Percentiles rank a stretch among this genome's conserved stretches.
These are phyloP conservation scores for Meda fulgida DNA, from an alignment of 2,797 vertebrate species.

Conservation along the genomic window DNA sequence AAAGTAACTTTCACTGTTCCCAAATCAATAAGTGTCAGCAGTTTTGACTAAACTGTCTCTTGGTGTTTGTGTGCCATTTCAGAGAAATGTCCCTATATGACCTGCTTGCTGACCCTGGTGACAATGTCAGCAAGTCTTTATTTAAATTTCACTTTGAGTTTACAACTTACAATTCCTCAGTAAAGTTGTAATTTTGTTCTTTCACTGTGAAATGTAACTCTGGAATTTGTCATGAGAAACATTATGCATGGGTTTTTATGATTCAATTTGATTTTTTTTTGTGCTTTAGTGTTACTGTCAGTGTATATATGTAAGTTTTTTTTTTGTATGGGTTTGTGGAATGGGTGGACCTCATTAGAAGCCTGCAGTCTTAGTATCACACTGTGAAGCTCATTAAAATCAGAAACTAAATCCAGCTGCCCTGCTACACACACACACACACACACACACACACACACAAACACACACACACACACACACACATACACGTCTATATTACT, in stretches of 20 bases:
- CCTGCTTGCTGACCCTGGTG: not conserved
- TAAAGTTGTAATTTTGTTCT: not conserved
- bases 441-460: not conserved
- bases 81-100: not conserved
- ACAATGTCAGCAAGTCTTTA: not conserved
- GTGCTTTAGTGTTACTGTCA: not conserved
- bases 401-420: constrained; percentile 29
- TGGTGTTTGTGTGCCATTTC: not conserved
- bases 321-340: not conserved
- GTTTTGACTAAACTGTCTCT: not conserved
- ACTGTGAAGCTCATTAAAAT: constrained; percentile 49
- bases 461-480: not conserved
- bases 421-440: not conserved
- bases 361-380: constrained; percentile 40
- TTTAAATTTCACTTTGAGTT: not conserved
- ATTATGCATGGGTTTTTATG: not conserved
- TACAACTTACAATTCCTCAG: not conserved
- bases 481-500: too few relatives aligned
- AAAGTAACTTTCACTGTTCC: not conserved
- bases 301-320: not conserved
- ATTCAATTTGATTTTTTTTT: not conserved
- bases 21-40: not conserved
- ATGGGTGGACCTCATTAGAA: constrained; percentile 43
- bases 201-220: not conserved
- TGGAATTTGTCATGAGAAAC: not conserved